Evolutionary conservation across 2,797 vertebrate genomes (phyloP).

Genomic region (Monodelphis domestica): DNA sequence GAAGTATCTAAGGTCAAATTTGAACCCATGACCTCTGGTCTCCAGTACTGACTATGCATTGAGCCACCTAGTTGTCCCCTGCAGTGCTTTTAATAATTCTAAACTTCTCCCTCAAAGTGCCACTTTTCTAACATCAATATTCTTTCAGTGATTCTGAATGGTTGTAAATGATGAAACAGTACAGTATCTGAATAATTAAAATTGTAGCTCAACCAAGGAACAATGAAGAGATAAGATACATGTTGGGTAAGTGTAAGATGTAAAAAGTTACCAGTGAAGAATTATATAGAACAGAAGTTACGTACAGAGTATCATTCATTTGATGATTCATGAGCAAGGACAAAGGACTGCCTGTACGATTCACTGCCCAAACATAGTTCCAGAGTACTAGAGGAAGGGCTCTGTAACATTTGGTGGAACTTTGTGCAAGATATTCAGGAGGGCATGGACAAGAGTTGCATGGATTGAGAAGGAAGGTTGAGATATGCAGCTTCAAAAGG

Average conservation of each 20-base stretch:
- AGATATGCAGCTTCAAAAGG: neutral
- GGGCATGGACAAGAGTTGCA: neutral
- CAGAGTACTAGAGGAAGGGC: neutral
- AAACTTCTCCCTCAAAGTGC: neutral
- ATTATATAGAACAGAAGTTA: neutral
- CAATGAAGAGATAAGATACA: neutral
- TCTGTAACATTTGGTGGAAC: neutral
- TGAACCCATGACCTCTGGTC: no score
- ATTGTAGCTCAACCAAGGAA: neutral
- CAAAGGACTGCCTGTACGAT: neutral
- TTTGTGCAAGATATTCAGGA: neutral
- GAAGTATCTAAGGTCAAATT: neutral
- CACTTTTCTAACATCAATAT: neutral
- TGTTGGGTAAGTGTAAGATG: neutral
- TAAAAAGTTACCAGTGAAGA: neutral
- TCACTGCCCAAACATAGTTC: neutral
- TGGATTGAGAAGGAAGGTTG: neutral
- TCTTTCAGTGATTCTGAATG: neutral
- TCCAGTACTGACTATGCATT: no score
- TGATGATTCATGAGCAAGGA: neutral
- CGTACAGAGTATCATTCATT: neutral
- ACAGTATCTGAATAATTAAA: neutral
- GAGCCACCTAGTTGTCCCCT: no score
- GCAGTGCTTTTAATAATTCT: neutral
- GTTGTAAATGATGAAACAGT: neutral